Evolutionary conservation across 2,888 invertebrate genomes (phyloP).

Genomic region (Hyalella azteca): DNA sequence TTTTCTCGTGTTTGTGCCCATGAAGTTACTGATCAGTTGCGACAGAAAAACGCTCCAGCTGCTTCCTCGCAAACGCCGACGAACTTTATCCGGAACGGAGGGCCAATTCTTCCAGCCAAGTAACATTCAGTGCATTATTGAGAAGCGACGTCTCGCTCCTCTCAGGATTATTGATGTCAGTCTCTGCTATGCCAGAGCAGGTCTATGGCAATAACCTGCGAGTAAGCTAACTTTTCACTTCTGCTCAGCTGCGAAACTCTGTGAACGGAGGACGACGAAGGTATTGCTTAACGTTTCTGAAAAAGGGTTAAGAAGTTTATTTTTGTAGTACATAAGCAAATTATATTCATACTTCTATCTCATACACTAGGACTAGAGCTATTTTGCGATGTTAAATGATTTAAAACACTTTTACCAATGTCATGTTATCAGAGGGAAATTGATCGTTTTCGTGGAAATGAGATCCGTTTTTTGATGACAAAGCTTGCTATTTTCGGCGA

Average conservation of each 20-base stretch:
- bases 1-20: background rate
- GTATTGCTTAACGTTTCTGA: no score
- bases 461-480: no score
- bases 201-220: constrained; percentile 16
- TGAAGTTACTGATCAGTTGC: constrained; percentile 29
- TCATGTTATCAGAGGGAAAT: no score
- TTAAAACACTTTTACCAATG: no score
- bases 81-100: constrained; percentile 21
- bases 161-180: constrained; percentile 13
- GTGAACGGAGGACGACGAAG: no score
- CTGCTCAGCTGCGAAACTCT: background rate
- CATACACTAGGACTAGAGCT: no score
- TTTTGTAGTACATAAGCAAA: no score
- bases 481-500: constrained; percentile 1
- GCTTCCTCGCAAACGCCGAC: constrained; percentile 16
- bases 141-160: constrained; percentile 14
- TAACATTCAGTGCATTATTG: constrained; percentile 30
- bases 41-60: constrained; percentile 37
- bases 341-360: no score
- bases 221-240: constrained; percentile 5
- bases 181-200: constrained; percentile 2
- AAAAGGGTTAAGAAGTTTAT: no score
- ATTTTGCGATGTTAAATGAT: no score
- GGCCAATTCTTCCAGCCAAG: constrained; percentile 28
- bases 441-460: no score